These are phyloP conservation scores for Dinocampus coccinellae DNA, from an alignment of 2,888 invertebrate species.

Conservation along the genomic window DNA sequence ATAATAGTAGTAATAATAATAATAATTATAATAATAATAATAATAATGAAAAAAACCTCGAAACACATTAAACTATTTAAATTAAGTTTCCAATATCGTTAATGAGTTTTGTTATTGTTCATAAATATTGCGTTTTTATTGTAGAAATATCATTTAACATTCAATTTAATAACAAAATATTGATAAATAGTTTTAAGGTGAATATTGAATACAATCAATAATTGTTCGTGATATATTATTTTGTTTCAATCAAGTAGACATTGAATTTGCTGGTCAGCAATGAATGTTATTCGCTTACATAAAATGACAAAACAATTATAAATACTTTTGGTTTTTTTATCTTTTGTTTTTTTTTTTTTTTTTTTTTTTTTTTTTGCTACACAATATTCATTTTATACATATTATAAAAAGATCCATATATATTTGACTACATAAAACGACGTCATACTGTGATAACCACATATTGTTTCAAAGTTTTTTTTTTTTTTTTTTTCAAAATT, in stretches of 20 bases:
- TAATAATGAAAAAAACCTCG: no score
- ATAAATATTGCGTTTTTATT: background rate
- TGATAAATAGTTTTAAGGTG: background rate
- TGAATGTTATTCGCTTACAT: background rate
- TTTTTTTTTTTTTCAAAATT: conserved; percentile 24
- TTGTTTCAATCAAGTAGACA: conserved; percentile 6
- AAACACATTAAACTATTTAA: no score
- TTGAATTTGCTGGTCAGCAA: conserved; percentile 2
- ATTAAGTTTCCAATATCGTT: background rate
- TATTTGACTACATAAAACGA: conserved; percentile 38
- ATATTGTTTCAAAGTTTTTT: conserved; percentile 39
- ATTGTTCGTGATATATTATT: conserved; percentile 1
- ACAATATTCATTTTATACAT: no score
- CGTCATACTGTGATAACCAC: conserved; percentile 47
- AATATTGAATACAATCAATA: background rate
- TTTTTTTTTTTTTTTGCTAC: no score
- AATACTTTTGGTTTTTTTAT: conserved; percentile 4
- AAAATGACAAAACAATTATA: background rate
- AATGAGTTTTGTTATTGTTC: background rate
- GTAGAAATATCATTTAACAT: background rate
- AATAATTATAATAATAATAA: no score
- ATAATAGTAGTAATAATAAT: no score
- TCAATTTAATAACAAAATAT: background rate
- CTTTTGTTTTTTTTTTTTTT: conserved; percentile 15
- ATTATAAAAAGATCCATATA: conserved; percentile 9